These are phyloP conservation scores for Girardinichthys multiradiatus DNA, from an alignment of 2,113 vertebrate species.

Conservation along the genomic window DNA sequence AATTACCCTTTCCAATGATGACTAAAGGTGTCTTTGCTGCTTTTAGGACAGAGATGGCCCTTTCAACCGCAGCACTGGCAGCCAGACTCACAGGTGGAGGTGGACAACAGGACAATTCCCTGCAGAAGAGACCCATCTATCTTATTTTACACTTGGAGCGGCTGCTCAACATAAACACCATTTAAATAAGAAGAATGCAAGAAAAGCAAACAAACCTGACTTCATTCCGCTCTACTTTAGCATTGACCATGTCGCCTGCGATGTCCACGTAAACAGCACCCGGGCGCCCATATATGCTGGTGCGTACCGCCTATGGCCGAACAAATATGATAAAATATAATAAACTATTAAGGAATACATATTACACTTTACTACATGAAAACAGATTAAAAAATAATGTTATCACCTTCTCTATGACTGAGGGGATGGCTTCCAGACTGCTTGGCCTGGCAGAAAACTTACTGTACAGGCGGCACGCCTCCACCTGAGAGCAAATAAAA, in stretches of 20 bases:
- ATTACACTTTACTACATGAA: neutral
- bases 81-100: slow-evolving; percentile 86
- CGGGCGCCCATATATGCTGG: slow-evolving; percentile 92
- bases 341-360: neutral
- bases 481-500: slow-evolving; percentile 82
- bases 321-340: neutral
- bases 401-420: slow-evolving; percentile 92
- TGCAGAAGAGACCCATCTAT: slow-evolving; percentile 54
- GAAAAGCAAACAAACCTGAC: slow-evolving; percentile 78
- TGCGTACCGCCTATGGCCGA: slow-evolving; percentile 88
- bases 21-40: slow-evolving; percentile 86
- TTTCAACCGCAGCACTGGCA: slow-evolving; percentile 71
- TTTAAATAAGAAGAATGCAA: neutral
- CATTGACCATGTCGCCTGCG: slow-evolving; percentile 91
- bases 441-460: slow-evolving; percentile 91
- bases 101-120: slow-evolving; percentile 84
- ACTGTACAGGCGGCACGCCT: slow-evolving; percentile 92
- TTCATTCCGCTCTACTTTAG: slow-evolving; percentile 81
- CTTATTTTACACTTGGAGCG: neutral
- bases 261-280: slow-evolving; percentile 95
- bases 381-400: neutral
- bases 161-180: neutral
- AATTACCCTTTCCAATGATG: slow-evolving; percentile 93
- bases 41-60: slow-evolving; percentile 80
- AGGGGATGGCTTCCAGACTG: slow-evolving; percentile 87